These are phyloP conservation scores for Sarcophaga rosellei DNA, from an alignment of 2,888 invertebrate species.

Conservation along the genomic window DNA sequence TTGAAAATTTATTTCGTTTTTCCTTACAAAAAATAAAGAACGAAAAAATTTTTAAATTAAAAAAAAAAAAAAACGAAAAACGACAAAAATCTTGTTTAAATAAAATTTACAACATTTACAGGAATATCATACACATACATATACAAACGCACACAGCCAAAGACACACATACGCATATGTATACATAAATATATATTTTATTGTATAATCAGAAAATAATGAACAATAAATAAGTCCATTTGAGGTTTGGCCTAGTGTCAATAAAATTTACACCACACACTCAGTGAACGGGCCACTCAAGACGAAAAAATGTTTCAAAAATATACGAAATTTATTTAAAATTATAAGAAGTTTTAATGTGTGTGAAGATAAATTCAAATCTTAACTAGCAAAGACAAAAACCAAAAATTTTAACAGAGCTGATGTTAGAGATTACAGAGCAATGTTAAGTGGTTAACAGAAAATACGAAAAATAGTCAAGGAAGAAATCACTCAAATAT, in stretches of 20 bases:
- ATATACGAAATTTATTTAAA: background rate
- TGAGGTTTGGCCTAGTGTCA: constrained; percentile 11
- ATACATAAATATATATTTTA: no score
- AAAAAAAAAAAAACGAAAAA: constrained; percentile 15
- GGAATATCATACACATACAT: constrained; percentile 1
- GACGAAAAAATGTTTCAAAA: no score
- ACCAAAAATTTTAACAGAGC: no score
- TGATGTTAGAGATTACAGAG: no score
- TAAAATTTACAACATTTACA: constrained; percentile 52
- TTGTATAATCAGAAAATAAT: background rate
- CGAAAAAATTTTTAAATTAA: background rate
- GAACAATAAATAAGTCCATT: constrained; percentile 20
- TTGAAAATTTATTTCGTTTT: constrained; percentile 52
- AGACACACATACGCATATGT: background rate
- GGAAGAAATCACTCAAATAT: no score
- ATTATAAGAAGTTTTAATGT: background rate
- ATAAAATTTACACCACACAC: background rate
- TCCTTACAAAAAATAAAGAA: constrained; percentile 32
- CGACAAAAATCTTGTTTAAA: constrained; percentile 54
- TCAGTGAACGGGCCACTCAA: background rate
- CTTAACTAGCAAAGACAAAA: no score
- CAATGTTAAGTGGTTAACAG: no score
- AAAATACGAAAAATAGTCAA: no score
- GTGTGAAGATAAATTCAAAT: no score
- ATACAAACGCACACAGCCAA: no score